phyloP scores from a whole-genome alignment of 2,797 vertebrate species.

The Percopsis omiscomaycus region DNA sequence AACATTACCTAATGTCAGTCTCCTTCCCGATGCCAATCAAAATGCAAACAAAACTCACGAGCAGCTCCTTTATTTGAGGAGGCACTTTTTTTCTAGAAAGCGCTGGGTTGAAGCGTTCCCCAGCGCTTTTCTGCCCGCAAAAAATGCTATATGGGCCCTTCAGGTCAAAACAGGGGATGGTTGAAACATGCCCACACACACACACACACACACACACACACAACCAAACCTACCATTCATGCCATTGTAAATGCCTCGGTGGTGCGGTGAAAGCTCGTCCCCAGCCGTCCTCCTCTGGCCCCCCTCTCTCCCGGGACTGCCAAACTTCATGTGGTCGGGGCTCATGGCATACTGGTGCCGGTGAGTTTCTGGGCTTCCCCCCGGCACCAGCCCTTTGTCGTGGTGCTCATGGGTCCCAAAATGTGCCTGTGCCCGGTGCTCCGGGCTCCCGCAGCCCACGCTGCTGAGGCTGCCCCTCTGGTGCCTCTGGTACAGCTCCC shows the following conservation, averaged over 20 bases:
- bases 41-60: too few species aligned
- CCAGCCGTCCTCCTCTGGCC: slow-evolving; percentile 83
- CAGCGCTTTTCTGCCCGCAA: too few species aligned
- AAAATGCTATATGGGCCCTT: too few species aligned
- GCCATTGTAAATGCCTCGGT: slow-evolving; percentile 93
- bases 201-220: background rate
- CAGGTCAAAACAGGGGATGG: background rate
- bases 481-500: slow-evolving; percentile 91
- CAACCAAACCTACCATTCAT: slow-evolving; percentile 88
- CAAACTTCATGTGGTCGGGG: slow-evolving; percentile 88
- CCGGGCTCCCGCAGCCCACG: slow-evolving; percentile 82
- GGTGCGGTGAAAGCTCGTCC: slow-evolving; percentile 90
- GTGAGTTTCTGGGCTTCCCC: slow-evolving; percentile 90
- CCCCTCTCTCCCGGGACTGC: slow-evolving; percentile 85
- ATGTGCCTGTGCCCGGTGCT: slow-evolving; percentile 81
- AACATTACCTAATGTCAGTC: too few species aligned
- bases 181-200: background rate
- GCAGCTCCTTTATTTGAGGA: too few species aligned
- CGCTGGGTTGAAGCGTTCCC: too few species aligned
- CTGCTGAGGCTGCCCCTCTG: slow-evolving; percentile 80
- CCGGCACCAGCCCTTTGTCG: slow-evolving; percentile 79
- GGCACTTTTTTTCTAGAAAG: too few species aligned
- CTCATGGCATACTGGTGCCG: slow-evolving; percentile 89
- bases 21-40: too few species aligned
- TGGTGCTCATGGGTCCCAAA: slow-evolving; percentile 86